Percentiles rank a stretch among this genome's conserved stretches.
These are phyloP conservation scores for Apodemus sylvaticus DNA, from an alignment of 2,113 vertebrate genomes.

Conservation along the genomic window DNA sequence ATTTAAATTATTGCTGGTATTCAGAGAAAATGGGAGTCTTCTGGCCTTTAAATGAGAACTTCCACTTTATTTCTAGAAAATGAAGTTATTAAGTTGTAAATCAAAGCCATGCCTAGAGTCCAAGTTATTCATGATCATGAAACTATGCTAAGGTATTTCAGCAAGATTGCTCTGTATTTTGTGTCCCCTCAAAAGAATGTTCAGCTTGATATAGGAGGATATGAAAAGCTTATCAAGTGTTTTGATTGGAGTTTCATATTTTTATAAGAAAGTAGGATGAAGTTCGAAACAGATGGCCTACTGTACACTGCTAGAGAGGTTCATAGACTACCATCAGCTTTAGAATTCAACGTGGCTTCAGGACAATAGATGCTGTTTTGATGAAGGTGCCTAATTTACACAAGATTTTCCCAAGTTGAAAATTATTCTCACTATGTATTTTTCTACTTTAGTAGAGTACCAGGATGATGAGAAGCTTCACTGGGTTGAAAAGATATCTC, in stretches of 20 bases:
- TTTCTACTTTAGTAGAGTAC: neutral
- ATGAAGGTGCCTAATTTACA: slow-evolving; percentile 43
- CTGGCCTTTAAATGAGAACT: slow-evolving; percentile 85
- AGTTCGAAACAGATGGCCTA: slow-evolving; percentile 13
- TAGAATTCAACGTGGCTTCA: neutral
- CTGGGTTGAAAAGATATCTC: neutral
- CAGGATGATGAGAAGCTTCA: neutral
- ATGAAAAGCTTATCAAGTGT: neutral
- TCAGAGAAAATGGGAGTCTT: slow-evolving; percentile 82
- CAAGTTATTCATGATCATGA: slow-evolving; percentile 61
- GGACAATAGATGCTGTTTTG: slow-evolving; percentile 2
- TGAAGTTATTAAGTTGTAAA: slow-evolving; percentile 86
- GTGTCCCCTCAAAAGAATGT: neutral
- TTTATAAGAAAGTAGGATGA: slow-evolving; percentile 54
- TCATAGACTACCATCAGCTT: neutral
- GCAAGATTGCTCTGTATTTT: slow-evolving; percentile 9
- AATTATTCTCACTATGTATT: neutral
- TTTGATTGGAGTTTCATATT: slow-evolving; percentile 43
- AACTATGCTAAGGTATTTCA: slow-evolving; percentile 16
- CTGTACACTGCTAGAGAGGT: neutral
- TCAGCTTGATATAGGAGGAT: slow-evolving; percentile 31
- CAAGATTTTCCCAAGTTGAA: neutral
- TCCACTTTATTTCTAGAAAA: slow-evolving; percentile 85
- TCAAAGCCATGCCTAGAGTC: slow-evolving; percentile 67
- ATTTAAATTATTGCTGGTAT: slow-evolving; percentile 85